Percentiles rank a stretch among this genome's conserved stretches.
Conservation (phyloP, 2,797 vertebrate species). For the Poeciliopsis gracilis region DNA sequence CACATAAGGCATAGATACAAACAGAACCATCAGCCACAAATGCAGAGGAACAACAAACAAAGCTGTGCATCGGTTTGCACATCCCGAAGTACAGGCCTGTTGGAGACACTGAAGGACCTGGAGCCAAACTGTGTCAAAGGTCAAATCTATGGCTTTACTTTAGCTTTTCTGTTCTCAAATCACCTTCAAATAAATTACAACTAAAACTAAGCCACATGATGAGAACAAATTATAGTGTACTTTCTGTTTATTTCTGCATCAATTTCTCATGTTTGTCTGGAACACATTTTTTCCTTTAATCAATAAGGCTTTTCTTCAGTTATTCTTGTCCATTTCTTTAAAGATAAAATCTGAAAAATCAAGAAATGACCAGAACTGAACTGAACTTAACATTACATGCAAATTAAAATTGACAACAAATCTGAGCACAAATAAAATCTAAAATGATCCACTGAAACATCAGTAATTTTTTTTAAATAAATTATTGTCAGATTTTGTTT, state of each 20-base stretch:
- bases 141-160: constrained; percentile 59
- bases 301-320: neutral
- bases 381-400: neutral
- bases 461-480: neutral
- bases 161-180: constrained; percentile 42
- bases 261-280: neutral
- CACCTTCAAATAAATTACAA: neutral
- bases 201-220: constrained; percentile 21
- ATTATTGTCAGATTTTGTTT: neutral
- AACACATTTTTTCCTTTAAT: neutral
- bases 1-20: constrained; percentile 3
- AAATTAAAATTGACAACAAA: neutral
- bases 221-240: constrained; percentile 14
- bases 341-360: neutral
- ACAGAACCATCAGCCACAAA: constrained; percentile 7
- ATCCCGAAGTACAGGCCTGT: constrained; percentile 21
- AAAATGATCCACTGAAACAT: neutral
- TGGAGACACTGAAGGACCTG: constrained; percentile 17
- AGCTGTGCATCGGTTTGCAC: constrained; percentile 9
- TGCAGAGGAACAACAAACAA: constrained; percentile 5
- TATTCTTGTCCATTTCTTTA: neutral
- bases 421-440: neutral
- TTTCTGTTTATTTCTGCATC: neutral
- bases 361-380: neutral
- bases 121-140: constrained; percentile 49